Conservation (phyloP, 2,113 vertebrate genomes). For the Xenopus borealis region DNA sequence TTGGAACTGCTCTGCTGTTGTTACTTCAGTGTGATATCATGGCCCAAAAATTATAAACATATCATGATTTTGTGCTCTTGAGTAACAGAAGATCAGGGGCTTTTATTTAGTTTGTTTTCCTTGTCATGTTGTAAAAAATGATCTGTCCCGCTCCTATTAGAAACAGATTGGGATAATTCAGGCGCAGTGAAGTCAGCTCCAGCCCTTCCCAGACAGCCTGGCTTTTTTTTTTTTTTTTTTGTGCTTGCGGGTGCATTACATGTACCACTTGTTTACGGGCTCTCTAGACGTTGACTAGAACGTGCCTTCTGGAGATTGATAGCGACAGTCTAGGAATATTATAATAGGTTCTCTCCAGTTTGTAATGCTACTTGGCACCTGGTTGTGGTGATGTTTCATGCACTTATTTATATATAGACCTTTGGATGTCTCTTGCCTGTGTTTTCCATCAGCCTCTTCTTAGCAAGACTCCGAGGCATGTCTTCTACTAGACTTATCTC, state of each 20-base stretch:
- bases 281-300: conserved; percentile 56
- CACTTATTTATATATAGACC: too few relatives aligned
- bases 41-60: conserved; percentile 84
- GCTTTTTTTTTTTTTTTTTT: conserved; percentile 56
- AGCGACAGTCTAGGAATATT: too few relatives aligned
- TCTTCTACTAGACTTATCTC: too few relatives aligned
- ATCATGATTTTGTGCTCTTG: conserved; percentile 65
- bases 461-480: too few relatives aligned
- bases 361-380: too few relatives aligned
- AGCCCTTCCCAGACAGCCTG: conserved; percentile 75
- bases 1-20: conserved; percentile 63
- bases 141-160: conserved; percentile 87
- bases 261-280: conserved; percentile 81
- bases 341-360: too few relatives aligned
- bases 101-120: conserved; percentile 85
- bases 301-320: not conserved
- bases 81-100: conserved; percentile 76
- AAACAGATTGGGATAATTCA: conserved; percentile 92
- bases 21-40: conserved; percentile 80
- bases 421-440: too few relatives aligned
- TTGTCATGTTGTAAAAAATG: conserved; percentile 95
- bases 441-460: too few relatives aligned
- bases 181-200: conserved; percentile 90
- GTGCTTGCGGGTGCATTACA: conserved; percentile 71
- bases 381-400: too few relatives aligned